Base-by-base conservation (phyloP, 2,797 vertebrate species). In the Galaxias olidus region DNA sequence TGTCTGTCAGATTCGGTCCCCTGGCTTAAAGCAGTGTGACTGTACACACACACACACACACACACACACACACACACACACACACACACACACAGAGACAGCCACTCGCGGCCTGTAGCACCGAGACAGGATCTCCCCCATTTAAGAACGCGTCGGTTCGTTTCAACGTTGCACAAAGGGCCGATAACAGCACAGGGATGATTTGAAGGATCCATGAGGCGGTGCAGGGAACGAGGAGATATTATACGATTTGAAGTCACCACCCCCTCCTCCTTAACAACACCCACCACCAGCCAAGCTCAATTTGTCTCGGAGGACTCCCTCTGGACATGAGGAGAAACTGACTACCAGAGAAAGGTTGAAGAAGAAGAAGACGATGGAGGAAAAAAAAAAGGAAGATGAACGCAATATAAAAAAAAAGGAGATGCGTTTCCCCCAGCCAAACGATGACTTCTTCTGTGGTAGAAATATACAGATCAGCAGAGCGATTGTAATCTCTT, bases 211-310 rank as follows among this genome's bases (percentile, higher is more conserved):
- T 30, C 84, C 82, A 66, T 70, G 78, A 84, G 84, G 85, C 79
- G 53, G 0, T n/a, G 46, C n/a, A 40, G 17, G 66, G 58, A 6
- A 46, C 8, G 8, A 30, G 1, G 66, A 86, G 78, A 88, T 88
- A 78, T 87, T 83, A 88, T 73, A 51, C 61, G 76, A 73, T 84
- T 80, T 83, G 81, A 86, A 87, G 87, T 82, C 49, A 0, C 14
- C 63, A 65, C 59, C 19, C 15, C 10, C 15, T 69, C 65, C 77
- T 18, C 13, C 77, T 18, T 11, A 56, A 66, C 65, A 61, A 68
- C 66, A 51, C 53, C 77, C n/a, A 70, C 47, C 43, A 76, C 79
- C 84, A 80, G 72, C 80, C 79, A 30, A 3, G 30, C 77, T 82
- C 73, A 65, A 62, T 77, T 84, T 75, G 72, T 79, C 87, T 90